Base-by-base conservation (phyloP, 1,140 invertebrate species). In the Pogonomyrmex californicus region DNA sequence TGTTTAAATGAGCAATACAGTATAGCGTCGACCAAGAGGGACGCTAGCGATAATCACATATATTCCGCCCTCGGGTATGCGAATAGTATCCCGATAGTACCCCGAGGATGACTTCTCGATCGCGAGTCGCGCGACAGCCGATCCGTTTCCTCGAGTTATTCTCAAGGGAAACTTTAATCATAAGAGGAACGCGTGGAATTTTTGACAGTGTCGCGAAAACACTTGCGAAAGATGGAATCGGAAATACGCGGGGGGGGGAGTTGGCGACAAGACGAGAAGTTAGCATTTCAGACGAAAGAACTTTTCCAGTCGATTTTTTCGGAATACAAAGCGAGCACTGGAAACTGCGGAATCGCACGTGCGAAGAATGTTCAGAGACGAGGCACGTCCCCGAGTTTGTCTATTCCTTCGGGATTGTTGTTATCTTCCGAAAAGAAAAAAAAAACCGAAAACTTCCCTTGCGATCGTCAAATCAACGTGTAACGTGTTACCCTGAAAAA, bases 1-100 rank as follows among this genome's bases (percentile, higher is more conserved):
- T 99, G 92, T 99, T 98, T 95, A 99, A 99, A 97, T 99, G 97
- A 98, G 68, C 76, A 41, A 71, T 54, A 12, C 56, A 12, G 66
- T 66, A 47, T 36, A 44, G 44, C 56, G 41, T 85, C 56, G 79
- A 62, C 56, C 51, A 56, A 60, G 62, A 78, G 36, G 60, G 62
- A 85, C 82, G 82, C 73, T 77, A 85, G 68, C 87, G 88, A 86
- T 77, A 89, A 86, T 54, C 9, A 23, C 23, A 54, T 4, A 81
- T n/a, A 41, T 30, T 54, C 36, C 63, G 49, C 56, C 63, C 63
- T 81, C 63, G 62, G 63, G 30, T 79, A 79, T 14, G 12, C 10
- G n/a, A 41, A 54, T 51, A 49, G 23, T 23, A 23, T 2, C 4
- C n/a, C 63, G 63, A 68, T 14, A 10, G 36, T 51, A 79, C 62